These are phyloP conservation scores for Dichetophora obliterata DNA, from an alignment of 2,888 invertebrate species.

Conservation along the genomic window DNA sequence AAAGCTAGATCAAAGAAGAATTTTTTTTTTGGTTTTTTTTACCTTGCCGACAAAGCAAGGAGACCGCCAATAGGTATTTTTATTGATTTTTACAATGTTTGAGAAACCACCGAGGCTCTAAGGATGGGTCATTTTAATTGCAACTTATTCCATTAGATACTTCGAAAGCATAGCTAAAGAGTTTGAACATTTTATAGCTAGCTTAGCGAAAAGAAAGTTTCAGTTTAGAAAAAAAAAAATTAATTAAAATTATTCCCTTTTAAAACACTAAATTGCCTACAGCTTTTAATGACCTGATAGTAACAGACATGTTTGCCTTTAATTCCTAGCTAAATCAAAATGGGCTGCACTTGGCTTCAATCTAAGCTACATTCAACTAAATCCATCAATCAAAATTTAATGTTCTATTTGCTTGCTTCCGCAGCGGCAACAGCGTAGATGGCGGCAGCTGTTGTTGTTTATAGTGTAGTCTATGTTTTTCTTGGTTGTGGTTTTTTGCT, in stretches of 20 bases:
- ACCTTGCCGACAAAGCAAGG: slow-evolving; percentile 2
- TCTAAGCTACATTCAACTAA: neutral
- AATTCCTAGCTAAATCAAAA: neutral
- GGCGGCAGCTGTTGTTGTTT: neutral
- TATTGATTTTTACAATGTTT: too few relatives aligned
- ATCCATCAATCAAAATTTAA: slow-evolving; percentile 15
- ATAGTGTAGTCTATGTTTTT: neutral
- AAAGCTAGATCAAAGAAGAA: neutral
- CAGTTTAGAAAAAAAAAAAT: neutral
- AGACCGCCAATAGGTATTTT: neutral
- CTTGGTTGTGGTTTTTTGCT: neutral
- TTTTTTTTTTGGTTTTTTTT: neutral
- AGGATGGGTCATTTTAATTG: too few relatives aligned
- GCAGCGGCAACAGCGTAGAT: neutral
- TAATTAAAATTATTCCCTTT: neutral
- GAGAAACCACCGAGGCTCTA: too few relatives aligned
- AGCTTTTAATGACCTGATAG: neutral
- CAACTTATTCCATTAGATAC: too few relatives aligned
- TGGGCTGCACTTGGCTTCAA: slow-evolving; percentile 25
- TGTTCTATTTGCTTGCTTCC: slow-evolving; percentile 3
- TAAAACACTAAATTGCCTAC: neutral
- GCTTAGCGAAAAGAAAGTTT: too few relatives aligned
- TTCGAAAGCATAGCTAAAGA: too few relatives aligned
- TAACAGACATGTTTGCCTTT: neutral
- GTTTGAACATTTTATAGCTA: too few relatives aligned